Base-by-base conservation (phyloP, 2,113 vertebrate genomes). In the Podocnemis expansa region DNA sequence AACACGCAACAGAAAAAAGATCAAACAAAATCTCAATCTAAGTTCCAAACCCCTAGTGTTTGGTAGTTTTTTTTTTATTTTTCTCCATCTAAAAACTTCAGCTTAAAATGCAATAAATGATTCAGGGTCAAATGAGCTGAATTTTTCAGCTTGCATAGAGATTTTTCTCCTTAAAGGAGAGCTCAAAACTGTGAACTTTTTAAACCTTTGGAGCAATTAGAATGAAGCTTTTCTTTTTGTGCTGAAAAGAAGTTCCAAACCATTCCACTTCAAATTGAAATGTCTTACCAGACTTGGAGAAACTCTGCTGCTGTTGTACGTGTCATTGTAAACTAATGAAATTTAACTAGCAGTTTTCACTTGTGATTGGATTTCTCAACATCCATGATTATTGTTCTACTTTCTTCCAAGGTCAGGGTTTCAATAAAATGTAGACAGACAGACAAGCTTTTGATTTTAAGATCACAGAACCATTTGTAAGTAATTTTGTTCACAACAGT, bases 171-270 rank as follows among this genome's bases (percentile, higher is more conserved):
- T 85, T 63, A 88, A 75, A 73, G 24, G 60, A 31, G 73, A 92
- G 87, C 63, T 93, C 54, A 94, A 95, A 97, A 87, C 5, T 47
- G 79, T 34, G 87, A 88, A 60, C 76, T 79, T 85, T 88, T 78
- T 1, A 80, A 95, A 85, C 8, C 89, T 89, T 82, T 54, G 58
- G 52, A 79, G 80, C 8, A 25, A 31, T 67, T 43, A 84, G 82
- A 96, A 96, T 76, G 84, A 83, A 90, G 78, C 89, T 94, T 97
- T 97, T 96, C 63, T 94, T 90, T 92, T 58, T 2, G 82, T 54
- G 11, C 34, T 97, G 92, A 96, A 96, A 97, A 91, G 93, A 93
- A 55, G 92, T 96, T 96, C 93, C 86, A 87, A 93, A 93, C 67
- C 81, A 75, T 91, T 84, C 49, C 3, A 45, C 58, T 97, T 95